These are phyloP conservation scores for Sula dactylatra DNA, from an alignment of 2,113 vertebrate genomes.

Conservation along the genomic window DNA sequence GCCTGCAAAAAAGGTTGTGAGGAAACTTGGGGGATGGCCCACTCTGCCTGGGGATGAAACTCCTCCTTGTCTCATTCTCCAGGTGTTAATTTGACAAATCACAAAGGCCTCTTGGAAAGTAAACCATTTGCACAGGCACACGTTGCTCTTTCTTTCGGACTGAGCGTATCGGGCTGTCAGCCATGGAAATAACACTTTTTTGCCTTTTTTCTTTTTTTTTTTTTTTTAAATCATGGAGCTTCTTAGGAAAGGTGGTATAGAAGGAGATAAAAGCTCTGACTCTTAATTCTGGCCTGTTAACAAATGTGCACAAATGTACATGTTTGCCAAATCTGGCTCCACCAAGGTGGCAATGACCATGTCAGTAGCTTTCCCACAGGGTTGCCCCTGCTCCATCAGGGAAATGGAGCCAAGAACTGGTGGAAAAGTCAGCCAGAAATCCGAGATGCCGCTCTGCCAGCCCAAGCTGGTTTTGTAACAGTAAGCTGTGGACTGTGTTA, in stretches of 20 bases:
- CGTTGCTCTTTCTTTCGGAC: neutral
- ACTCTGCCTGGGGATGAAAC: slow-evolving; percentile 7
- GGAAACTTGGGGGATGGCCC: slow-evolving; percentile 56
- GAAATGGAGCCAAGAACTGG: neutral
- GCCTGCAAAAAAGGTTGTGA: slow-evolving; percentile 37
- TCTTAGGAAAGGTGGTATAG: neutral
- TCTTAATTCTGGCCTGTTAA: neutral
- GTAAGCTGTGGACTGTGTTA: neutral
- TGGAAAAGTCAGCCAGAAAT: neutral
- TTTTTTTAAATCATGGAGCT: neutral
- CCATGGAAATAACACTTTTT: neutral
- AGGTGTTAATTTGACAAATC: slow-evolving; percentile 76
- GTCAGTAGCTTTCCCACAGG: neutral
- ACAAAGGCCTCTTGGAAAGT: slow-evolving; percentile 50
- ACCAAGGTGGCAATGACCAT: neutral
- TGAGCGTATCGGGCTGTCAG: neutral
- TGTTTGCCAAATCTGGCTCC: neutral
- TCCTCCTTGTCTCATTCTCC: slow-evolving; percentile 34
- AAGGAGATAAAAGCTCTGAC: neutral
- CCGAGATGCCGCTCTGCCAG: neutral
- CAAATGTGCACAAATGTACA: accelerated
- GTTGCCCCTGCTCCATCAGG: neutral
- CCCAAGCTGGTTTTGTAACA: neutral
- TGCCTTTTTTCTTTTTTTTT: neutral
- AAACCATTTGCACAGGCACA: neutral